These are phyloP conservation scores for Drosophila bocki DNA, from an alignment of 1,140 invertebrate genomes.

Conservation along the genomic window DNA sequence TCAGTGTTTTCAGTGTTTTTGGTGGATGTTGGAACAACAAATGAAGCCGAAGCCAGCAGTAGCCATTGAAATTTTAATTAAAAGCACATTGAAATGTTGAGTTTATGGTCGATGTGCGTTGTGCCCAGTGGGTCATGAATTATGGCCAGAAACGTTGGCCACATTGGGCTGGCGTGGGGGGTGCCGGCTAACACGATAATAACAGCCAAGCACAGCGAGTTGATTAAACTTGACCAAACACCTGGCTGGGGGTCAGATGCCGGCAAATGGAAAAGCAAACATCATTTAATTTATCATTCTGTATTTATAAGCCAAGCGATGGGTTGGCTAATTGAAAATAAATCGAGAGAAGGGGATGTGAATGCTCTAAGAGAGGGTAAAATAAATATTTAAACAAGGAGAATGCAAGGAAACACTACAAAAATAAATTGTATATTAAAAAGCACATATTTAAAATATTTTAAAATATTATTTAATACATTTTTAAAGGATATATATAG, in stretches of 20 bases:
- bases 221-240: slow-evolving; percentile 72
- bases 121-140: slow-evolving; percentile 70
- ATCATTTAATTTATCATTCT: slow-evolving; percentile 57
- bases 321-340: slow-evolving; percentile 24
- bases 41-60: slow-evolving; percentile 30
- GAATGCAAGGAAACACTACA: accelerated
- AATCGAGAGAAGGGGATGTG: no score
- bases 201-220: slow-evolving; percentile 49
- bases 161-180: neutral
- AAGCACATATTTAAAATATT: neutral
- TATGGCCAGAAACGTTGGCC: slow-evolving; percentile 47
- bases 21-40: slow-evolving; percentile 39
- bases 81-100: slow-evolving; percentile 77
- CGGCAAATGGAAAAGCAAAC: slow-evolving; percentile 53
- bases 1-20: neutral
- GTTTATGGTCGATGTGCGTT: slow-evolving; percentile 63
- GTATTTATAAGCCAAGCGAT: slow-evolving; percentile 41
- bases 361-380: slow-evolving; percentile 15
- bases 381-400: neutral
- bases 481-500: neutral
- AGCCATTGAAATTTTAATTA: slow-evolving; percentile 75
- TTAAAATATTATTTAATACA: neutral
- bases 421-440: neutral
- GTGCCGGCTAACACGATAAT: slow-evolving; percentile 27
- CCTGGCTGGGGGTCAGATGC: slow-evolving; percentile 54